These are phyloP conservation scores for Penaeus vannamei DNA, from an alignment of 1,140 invertebrate genomes.

Conservation along the genomic window DNA sequence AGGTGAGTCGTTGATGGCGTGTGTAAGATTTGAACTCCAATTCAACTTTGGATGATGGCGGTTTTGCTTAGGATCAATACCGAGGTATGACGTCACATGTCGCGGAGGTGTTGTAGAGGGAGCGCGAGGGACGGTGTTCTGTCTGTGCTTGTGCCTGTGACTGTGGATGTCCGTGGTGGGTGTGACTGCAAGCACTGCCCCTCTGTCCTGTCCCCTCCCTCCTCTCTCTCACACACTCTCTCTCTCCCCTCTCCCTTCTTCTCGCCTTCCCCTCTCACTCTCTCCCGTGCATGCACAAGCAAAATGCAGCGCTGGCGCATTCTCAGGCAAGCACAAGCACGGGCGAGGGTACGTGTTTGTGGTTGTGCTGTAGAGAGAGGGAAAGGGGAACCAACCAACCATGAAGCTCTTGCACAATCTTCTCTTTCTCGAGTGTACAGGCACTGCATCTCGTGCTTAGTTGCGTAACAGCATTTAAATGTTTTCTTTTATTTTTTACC, in stretches of 20 bases:
- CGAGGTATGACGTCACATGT: constrained; percentile 46
- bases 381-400: constrained; percentile 20
- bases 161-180: constrained; percentile 51
- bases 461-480: too few species aligned
- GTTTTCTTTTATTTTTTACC: too few species aligned
- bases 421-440: background rate
- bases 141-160: constrained; percentile 45
- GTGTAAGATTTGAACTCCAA: constrained; percentile 48
- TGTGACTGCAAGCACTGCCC: constrained; percentile 56
- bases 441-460: too few species aligned
- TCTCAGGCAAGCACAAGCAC: constrained; percentile 22
- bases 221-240: constrained; percentile 12
- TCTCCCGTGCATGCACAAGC: constrained; percentile 57
- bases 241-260: constrained; percentile 7
- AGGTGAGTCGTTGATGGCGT: constrained; percentile 52
- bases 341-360: constrained; percentile 35
- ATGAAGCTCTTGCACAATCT: background rate
- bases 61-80: constrained; percentile 57
- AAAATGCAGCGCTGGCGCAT: constrained; percentile 60
- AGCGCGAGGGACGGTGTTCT: constrained; percentile 28
- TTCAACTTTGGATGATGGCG: constrained; percentile 54
- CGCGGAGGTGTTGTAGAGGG: background rate
- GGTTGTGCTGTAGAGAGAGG: constrained; percentile 19
- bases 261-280: constrained; percentile 12
- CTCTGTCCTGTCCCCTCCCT: constrained; percentile 22